Evolutionary conservation across 2,888 invertebrate genomes (phyloP).

Genomic region (Chrysotoxum bicinctum): DNA sequence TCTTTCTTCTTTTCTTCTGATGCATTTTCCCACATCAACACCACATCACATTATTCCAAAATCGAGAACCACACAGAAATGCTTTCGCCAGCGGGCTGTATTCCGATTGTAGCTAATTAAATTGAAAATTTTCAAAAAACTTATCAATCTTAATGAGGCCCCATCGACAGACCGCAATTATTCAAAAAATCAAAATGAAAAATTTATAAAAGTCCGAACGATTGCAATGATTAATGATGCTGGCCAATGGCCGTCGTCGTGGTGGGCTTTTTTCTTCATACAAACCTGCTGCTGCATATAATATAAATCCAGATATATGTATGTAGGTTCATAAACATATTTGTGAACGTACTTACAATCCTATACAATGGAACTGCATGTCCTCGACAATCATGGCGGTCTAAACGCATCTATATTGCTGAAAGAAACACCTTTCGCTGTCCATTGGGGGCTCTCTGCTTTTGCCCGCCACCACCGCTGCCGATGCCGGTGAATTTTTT

Average conservation of each 20-base stretch:
- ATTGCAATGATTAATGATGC: conserved; percentile 69
- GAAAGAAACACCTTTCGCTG: conserved; percentile 38
- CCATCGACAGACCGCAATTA: conserved; percentile 73
- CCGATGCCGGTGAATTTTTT: conserved; percentile 19
- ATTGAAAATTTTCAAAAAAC: conserved; percentile 80
- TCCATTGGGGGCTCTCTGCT: conserved; percentile 31
- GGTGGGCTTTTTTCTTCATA: conserved; percentile 55
- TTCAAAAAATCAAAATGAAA: conserved; percentile 73
- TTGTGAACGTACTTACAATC: conserved; percentile 57
- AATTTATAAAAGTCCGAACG: conserved; percentile 70
- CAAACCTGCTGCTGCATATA: conserved; percentile 34
- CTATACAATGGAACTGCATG: conserved; percentile 66
- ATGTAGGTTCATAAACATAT: not conserved
- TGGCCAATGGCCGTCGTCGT: conserved; percentile 45
- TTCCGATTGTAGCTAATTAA: conserved; percentile 81
- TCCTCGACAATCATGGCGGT: conserved; percentile 71
- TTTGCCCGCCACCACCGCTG: not conserved
- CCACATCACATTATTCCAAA: conserved; percentile 26
- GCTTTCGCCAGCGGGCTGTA: conserved; percentile 77
- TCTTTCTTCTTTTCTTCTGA: conserved; percentile 22
- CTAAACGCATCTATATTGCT: conserved; percentile 48
- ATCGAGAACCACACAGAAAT: conserved; percentile 65
- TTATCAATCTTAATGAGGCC: conserved; percentile 79
- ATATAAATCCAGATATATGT: not conserved
- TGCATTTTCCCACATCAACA: conserved; percentile 63